Conservation (phyloP, 2,113 vertebrate species). For the Bos taurus region DNA sequence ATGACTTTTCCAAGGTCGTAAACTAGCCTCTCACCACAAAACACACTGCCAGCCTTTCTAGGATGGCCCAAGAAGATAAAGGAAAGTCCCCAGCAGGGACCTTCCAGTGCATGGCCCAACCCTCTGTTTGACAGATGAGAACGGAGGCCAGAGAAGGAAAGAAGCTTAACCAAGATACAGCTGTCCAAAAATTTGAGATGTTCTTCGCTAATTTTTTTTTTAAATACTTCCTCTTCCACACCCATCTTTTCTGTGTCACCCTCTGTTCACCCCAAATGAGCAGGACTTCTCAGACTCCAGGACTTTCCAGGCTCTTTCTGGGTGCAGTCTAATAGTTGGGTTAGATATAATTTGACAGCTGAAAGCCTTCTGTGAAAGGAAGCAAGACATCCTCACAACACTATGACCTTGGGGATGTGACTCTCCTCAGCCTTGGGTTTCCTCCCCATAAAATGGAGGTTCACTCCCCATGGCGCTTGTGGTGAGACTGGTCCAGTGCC, state of each 20-base stretch:
- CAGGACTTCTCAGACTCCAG: not conserved
- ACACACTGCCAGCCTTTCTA: not conserved
- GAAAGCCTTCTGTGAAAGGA: constrained; percentile 41
- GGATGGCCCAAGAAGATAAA: not conserved
- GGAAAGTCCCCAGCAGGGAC: not conserved
- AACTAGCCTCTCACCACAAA: not conserved
- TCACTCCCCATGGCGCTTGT: not conserved
- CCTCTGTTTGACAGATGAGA: not conserved
- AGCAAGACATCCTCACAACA: not conserved
- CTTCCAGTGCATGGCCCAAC: not conserved
- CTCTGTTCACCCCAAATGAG: no score
- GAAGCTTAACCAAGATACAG: not conserved
- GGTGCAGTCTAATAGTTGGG: not conserved
- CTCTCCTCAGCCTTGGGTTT: not conserved
- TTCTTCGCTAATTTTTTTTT: not conserved
- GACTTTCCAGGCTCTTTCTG: not conserved
- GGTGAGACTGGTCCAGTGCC: not conserved
- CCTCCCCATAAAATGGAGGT: not conserved
- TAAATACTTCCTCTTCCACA: not conserved
- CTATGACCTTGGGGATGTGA: constrained; percentile 31
- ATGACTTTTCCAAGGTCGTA: not conserved
- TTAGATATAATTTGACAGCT: not conserved
- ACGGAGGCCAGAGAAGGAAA: not conserved
- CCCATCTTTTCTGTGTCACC: not conserved
- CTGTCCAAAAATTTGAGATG: not conserved